phyloP scores from a whole-genome alignment of 2,888 invertebrate species.

The Panopea generosa region DNA sequence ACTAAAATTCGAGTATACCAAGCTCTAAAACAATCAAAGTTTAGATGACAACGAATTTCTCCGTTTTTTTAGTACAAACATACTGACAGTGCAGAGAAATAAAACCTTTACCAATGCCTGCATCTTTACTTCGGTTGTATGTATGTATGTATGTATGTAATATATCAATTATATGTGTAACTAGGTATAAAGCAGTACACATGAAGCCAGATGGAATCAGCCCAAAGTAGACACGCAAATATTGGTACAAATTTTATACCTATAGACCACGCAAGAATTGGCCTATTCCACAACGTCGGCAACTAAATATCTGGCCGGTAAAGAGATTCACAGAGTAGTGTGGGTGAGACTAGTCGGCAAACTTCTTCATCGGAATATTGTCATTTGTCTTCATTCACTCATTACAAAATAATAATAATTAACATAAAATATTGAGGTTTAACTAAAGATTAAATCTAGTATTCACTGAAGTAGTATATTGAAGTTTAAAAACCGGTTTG shows the following conservation, averaged over 20 bases:
- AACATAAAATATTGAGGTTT: no score
- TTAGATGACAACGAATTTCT: no score
- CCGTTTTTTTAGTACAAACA: no score
- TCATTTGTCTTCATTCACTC: neutral
- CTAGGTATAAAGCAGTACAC: neutral
- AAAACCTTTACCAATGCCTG: no score
- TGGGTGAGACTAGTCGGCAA: conserved; percentile 28
- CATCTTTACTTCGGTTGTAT: conserved; percentile 33
- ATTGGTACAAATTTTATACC: neutral
- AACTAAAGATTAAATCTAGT: no score
- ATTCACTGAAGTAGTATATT: no score
- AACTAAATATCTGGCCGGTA: neutral
- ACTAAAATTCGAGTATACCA: conserved; percentile 10
- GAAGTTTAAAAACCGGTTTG: conserved; percentile 26
- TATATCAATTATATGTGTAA: neutral
- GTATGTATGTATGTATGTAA: conserved; percentile 63
- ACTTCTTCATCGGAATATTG: conserved; percentile 8
- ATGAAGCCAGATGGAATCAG: neutral
- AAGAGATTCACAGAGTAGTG: conserved; percentile 18
- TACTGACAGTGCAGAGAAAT: no score
- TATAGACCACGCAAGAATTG: no score
- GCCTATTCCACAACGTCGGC: neutral
- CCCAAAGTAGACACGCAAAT: neutral
- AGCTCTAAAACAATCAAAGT: no score
- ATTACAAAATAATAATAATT: no score